Percentiles rank a stretch among this genome's conserved stretches.
phyloP scores from a whole-genome alignment of 1,140 invertebrate species.

The Tetramorium alpestre region DNA sequence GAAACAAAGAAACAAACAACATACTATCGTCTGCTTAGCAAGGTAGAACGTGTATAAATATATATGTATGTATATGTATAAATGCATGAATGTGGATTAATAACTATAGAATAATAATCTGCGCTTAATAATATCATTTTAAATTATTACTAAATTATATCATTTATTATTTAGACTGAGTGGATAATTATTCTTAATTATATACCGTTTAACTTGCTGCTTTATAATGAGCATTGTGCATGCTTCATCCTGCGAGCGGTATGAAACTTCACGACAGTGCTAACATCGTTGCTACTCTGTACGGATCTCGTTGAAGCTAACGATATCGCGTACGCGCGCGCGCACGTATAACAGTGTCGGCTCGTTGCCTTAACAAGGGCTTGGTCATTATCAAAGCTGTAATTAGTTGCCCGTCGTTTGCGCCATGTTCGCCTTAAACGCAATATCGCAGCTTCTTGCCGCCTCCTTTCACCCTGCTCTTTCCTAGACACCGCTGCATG shows the following conservation, averaged over 20 bases:
- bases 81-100: not conserved
- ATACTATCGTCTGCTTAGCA: not conserved
- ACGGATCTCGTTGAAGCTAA: conserved; percentile 58
- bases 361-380: conserved; percentile 75
- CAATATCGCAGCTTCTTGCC: conserved; percentile 74
- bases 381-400: conserved; percentile 75
- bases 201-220: not conserved
- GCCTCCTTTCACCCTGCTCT: conserved; percentile 66
- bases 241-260: conserved; percentile 2
- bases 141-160: not conserved
- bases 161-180: not conserved
- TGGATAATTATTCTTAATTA: not conserved
- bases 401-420: conserved; percentile 76
- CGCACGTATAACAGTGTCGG: conserved; percentile 59
- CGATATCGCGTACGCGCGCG: conserved; percentile 50
- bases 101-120: not conserved
- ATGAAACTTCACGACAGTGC: conserved; percentile 30
- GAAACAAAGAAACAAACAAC: not conserved
- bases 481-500: conserved; percentile 69
- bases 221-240: conserved; percentile 33
- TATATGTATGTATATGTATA: not conserved
- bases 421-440: conserved; percentile 72
- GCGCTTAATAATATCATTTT: not conserved
- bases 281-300: conserved; percentile 50
- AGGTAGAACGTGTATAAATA: not conserved